Conservation (phyloP, 2,888 invertebrate genomes). For the Electrophaes corylata region DNA sequence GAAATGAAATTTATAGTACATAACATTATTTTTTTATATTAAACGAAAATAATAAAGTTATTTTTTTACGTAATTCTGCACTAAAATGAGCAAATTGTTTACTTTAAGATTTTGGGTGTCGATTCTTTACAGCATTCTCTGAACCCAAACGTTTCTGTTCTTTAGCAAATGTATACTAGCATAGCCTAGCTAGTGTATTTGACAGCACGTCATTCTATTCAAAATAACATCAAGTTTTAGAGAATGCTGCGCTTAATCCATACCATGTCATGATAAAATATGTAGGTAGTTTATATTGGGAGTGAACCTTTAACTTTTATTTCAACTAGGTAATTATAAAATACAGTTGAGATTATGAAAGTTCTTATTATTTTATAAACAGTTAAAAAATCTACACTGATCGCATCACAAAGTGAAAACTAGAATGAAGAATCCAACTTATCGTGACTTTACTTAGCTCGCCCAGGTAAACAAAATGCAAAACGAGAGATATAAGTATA, state of each 20-base stretch:
- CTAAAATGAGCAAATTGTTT: too few relatives aligned
- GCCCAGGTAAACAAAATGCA: not conserved
- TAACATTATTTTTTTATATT: slow-evolving; percentile 8
- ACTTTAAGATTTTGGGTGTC: too few relatives aligned
- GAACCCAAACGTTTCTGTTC: too few relatives aligned
- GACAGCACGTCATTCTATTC: not conserved
- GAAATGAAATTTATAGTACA: slow-evolving; percentile 63
- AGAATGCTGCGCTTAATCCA: not conserved
- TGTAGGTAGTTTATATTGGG: too few relatives aligned
- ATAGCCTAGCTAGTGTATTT: too few relatives aligned
- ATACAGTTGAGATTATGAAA: too few relatives aligned
- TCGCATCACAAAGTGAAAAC: not conserved
- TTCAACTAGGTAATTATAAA: too few relatives aligned
- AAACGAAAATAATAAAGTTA: not conserved
- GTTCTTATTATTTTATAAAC: too few relatives aligned
- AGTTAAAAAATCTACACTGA: not conserved
- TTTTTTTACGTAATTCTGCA: not conserved
- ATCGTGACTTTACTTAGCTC: slow-evolving; percentile 1
- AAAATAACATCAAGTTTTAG: not conserved
- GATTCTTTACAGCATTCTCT: too few relatives aligned
- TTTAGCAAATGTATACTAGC: too few relatives aligned
- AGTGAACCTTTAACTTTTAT: too few relatives aligned
- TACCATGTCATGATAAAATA: not conserved
- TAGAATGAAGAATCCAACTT: not conserved
- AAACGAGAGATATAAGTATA: slow-evolving; percentile 5